Evolutionary conservation across 1,140 invertebrate species (phyloP), one percentile per base, ranked within the genome.

Genomic region (Diplogasteroides magnus): DNA sequence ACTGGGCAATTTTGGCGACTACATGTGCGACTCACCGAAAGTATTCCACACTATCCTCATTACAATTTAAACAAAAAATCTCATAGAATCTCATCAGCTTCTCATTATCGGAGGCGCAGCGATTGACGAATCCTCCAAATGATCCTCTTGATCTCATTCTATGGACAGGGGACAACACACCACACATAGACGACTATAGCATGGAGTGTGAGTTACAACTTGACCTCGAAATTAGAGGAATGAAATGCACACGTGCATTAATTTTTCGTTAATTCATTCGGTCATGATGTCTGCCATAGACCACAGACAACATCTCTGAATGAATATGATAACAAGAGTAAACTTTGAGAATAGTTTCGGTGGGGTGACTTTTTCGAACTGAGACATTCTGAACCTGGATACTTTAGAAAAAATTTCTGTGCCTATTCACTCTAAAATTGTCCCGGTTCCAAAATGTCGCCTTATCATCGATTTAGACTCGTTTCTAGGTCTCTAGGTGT

Each of bases 121-220:
- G 71, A 29, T 19, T 81, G 29, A 64, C 76, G 28, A 64, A 73
- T 31, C 78, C 78, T n/a, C n/a, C n/a, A 19, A 19, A 48, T 19
- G 37, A 19, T 48, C 37, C 6, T 11, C 19, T 48, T 0, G 75
- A 81, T 66, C 68, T 73, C 31, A 69, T 81, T 19, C 60, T 81
- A 32, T 81, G 79, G 79, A 81, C 79, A n/a, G 79, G 79, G 2
- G 79, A 81, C 60, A 78, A 76, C 61, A 78, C 78, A 6, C 75
- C 79, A 2, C 79, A 81, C 61, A 76, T 78, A 29, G 77, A 76
- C 2, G 62, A 69, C 28, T 81, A 80, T 62, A 64, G 55, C 15
- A 31, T 62, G 29, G 55, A 75, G 48, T 74, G 78, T 80, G 61
- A 64, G 60, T 64, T 61, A 14, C 31, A 57, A 15, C 19, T 1